Base-by-base conservation (phyloP, 2,888 invertebrate species). In the Synergus gifuensis region DNA sequence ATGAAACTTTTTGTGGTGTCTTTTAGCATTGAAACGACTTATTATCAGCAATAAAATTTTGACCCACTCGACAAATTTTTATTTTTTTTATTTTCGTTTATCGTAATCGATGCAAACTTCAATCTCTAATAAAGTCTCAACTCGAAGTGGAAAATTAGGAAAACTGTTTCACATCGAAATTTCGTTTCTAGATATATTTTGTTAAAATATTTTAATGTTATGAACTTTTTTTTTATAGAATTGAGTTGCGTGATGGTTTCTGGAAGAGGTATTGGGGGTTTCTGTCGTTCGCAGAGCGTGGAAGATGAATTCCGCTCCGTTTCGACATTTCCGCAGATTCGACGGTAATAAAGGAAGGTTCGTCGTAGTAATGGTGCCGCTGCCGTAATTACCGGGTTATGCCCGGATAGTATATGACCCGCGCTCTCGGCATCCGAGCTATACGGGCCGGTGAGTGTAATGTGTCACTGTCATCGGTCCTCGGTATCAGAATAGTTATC, bases 391-490 rank as follows among this genome's bases (percentile, higher is more conserved):
- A 90, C 89, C 88, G 86, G 88, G 89, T 88, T 90, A 90, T 88
- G 88, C 86, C 83, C 85, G 87, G 85, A 88, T 88, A 88, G 86
- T 88, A 86, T 88, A 87, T 83, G 87, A 86, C 82, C 86, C 81
- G 69, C 84, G 83, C 83, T 80, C 78, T 76, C 81, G 83, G 85
- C 80, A 83, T 83, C 81, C 83, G 83, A 82, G 81, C 87, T 84
- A 84, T 79, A 83, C 81, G 83, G 85, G 84, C 84, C 83, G 84
- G 84, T 87, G 85, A 85, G 85, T 83, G 88, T 88, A 88, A 91
- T 91, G 90, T 87, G 90, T 91, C 91, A 91, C 89, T 91, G 91
- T 90, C 90, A 90, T 90, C 90, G 87, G 85, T 83, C 85, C 83
- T 86, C 84, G 83, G 85, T 87, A 88, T 86, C 86, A 87, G 85